Percentiles rank a stretch among this genome's conserved stretches.
phyloP scores from a whole-genome alignment of 2,113 vertebrate species.

The Aleadryas rufinucha region DNA sequence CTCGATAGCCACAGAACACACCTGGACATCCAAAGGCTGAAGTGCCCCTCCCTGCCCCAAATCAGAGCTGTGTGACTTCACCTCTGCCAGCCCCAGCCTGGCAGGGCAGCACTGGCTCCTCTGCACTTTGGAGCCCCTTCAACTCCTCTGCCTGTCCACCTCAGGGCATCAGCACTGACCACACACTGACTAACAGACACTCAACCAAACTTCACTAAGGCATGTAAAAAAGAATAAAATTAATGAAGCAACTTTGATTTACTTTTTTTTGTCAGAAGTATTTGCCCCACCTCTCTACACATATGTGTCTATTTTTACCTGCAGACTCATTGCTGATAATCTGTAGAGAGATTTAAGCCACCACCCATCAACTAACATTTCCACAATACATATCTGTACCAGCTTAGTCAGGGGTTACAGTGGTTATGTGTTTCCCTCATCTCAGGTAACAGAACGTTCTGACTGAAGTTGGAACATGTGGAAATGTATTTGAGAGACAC shows the following conservation, averaged over 20 bases:
- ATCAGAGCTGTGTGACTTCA: not conserved
- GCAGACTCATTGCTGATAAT: not conserved
- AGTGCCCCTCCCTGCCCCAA: not conserved
- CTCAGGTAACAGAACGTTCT: not conserved
- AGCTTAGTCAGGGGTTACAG: not conserved
- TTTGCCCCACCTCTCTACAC: not conserved
- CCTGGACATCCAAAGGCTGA: accelerated
- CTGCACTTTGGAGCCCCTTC: not conserved
- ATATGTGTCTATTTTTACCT: not conserved
- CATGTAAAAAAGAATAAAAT: not conserved
- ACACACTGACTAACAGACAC: not conserved
- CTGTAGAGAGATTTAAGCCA: not conserved
- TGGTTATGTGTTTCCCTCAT: not conserved
- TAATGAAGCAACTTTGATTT: not conserved
- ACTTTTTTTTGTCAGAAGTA: not conserved
- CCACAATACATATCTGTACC: not conserved
- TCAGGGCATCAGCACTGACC: not conserved
- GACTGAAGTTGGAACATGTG: not conserved
- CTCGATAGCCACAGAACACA: accelerated
- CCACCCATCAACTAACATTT: not conserved
- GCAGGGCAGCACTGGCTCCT: not conserved
- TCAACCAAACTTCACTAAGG: not conserved
- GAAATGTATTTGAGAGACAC: not conserved
- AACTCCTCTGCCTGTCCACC: not conserved
- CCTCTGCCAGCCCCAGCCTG: not conserved